Conservation (phyloP, 2,113 vertebrate genomes). For the Blennius ocellaris region DNA sequence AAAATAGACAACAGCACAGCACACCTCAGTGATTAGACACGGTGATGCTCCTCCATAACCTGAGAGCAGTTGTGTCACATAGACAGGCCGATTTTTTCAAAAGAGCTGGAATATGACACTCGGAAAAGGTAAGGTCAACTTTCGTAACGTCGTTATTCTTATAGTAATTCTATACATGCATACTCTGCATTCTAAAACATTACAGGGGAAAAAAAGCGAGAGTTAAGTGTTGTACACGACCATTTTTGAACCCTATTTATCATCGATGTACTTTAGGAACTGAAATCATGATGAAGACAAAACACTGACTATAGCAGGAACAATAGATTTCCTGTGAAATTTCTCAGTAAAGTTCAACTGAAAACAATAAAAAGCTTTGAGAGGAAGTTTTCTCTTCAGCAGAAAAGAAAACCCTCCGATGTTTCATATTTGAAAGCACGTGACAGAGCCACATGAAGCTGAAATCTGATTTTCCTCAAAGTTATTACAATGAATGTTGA, state of each 20-base stretch:
- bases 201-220: no score
- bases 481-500: no score
- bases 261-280: neutral
- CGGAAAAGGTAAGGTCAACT: constrained; percentile 41
- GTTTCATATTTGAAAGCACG: neutral
- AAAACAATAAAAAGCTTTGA: neutral
- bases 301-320: neutral
- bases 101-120: constrained; percentile 15
- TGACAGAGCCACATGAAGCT: neutral
- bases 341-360: neutral
- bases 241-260: no score
- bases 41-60: constrained; percentile 35
- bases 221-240: no score
- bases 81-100: constrained; percentile 17
- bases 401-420: neutral
- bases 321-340: neutral
- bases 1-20: constrained; percentile 74
- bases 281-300: neutral
- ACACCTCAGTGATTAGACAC: constrained; percentile 47
- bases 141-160: neutral
- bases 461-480: neutral
- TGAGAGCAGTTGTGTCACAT: constrained; percentile 20
- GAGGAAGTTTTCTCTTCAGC: neutral
- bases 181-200: no score
- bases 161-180: no score